Conservation (phyloP, 2,888 invertebrate species). For the Archaeoteleia sp. region DNA sequence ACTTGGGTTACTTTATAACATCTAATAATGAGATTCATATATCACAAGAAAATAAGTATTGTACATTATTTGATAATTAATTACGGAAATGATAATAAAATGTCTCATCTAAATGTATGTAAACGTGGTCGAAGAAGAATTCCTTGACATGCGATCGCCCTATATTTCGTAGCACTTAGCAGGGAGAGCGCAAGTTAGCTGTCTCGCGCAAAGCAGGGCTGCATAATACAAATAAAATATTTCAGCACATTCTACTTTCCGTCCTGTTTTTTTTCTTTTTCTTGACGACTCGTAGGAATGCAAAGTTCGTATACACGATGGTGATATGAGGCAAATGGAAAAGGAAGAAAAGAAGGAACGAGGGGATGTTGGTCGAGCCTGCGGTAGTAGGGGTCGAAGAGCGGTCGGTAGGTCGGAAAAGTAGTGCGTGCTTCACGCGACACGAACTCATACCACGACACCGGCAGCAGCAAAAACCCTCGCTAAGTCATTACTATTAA, state of each 20-base stretch:
- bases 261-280: constrained; percentile 8
- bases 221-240: constrained; percentile 28
- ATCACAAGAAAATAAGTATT: no score
- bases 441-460: constrained; percentile 54
- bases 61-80: no score
- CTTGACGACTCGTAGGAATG: constrained; percentile 23
- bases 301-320: constrained; percentile 17
- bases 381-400: constrained; percentile 17
- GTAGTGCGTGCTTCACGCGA: constrained; percentile 70
- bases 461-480: constrained; percentile 57
- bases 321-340: constrained; percentile 8
- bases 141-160: constrained; percentile 11
- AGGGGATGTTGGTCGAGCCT: constrained; percentile 12
- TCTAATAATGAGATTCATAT: no score
- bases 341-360: constrained; percentile 11
- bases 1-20: no score
- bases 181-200: constrained; percentile 4
- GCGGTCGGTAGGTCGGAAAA: constrained; percentile 49
- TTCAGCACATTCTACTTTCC: constrained; percentile 9
- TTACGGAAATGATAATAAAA: constrained; percentile 11
- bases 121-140: constrained; percentile 8
- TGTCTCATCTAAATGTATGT: constrained; percentile 2
- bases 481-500: constrained; percentile 68
- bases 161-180: constrained; percentile 15
- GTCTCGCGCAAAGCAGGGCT: constrained; percentile 8